These are phyloP conservation scores for Drosophila insularis DNA, from an alignment of 1,140 invertebrate species.

Conservation along the genomic window DNA sequence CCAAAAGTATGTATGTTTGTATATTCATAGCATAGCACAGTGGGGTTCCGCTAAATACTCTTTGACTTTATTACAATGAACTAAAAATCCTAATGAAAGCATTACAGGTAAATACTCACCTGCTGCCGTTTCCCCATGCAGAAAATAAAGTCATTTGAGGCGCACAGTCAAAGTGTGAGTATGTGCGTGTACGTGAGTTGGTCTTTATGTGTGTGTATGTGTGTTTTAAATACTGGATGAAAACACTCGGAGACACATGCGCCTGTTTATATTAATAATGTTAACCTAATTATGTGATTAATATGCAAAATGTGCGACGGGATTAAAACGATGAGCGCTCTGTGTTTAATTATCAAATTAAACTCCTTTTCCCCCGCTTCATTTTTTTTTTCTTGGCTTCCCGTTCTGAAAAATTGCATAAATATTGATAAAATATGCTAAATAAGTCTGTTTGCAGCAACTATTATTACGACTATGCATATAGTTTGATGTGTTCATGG, in stretches of 20 bases:
- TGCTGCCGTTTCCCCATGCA: constrained; percentile 34
- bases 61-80: neutral
- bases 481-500: neutral
- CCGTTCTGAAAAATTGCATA: constrained; percentile 21
- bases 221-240: constrained; percentile 63
- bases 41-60: neutral
- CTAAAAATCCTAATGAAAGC: neutral
- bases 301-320: constrained; percentile 77
- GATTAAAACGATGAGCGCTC: constrained; percentile 68
- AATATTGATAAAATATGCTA: constrained; percentile 20
- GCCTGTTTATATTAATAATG: constrained; percentile 76
- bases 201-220: constrained; percentile 32
- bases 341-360: constrained; percentile 73
- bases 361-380: constrained; percentile 2
- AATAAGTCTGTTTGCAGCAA: neutral
- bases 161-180: neutral
- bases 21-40: neutral
- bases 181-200: constrained; percentile 6
- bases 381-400: constrained; percentile 24
- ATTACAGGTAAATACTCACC: constrained; percentile 30
- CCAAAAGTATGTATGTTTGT: constrained; percentile 9
- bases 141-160: constrained; percentile 59
- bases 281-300: constrained; percentile 79
- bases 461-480: neutral
- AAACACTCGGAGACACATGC: constrained; percentile 35